Evolutionary conservation across 92 coral and sea anemone species (phyloP).

Genomic region (Siderastrea radians): DNA sequence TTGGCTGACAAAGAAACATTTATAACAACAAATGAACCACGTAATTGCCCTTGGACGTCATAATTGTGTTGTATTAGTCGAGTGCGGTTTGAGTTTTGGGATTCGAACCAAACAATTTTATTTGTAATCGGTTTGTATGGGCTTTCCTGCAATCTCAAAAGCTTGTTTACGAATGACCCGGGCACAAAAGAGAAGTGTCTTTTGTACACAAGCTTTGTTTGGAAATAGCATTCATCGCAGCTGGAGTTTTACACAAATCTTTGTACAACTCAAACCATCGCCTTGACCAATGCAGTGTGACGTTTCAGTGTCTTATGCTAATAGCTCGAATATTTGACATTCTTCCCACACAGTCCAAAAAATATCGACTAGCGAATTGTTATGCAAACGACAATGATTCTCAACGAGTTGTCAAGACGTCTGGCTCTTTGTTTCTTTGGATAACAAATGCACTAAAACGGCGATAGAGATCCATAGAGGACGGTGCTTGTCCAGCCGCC

Average conservation of each 20-base stretch:
- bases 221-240: not conserved
- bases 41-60: slow-evolving; percentile 2
- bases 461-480: not conserved
- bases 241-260: not conserved
- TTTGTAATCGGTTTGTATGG: slow-evolving; percentile 7
- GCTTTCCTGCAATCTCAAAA: slow-evolving; percentile 13
- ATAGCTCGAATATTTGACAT: slow-evolving; percentile 29
- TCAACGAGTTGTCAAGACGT: slow-evolving; percentile 32
- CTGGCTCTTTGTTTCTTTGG: slow-evolving; percentile 16
- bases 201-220: not conserved
- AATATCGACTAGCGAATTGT: slow-evolving; percentile 20
- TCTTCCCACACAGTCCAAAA: slow-evolving; percentile 9
- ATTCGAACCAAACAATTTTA: slow-evolving; percentile 11
- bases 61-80: not conserved
- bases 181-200: slow-evolving; percentile 15
- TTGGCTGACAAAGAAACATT: not conserved
- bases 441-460: not conserved
- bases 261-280: not conserved
- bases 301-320: slow-evolving; percentile 33
- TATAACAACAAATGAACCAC: not conserved
- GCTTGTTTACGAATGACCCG: slow-evolving; percentile 20
- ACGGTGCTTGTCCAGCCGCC: not conserved
- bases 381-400: slow-evolving; percentile 37
- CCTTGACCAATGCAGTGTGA: slow-evolving; percentile 28
- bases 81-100: not conserved